Base-by-base conservation (phyloP, 1,140 invertebrate genomes). In the Pissodes strobi region DNA sequence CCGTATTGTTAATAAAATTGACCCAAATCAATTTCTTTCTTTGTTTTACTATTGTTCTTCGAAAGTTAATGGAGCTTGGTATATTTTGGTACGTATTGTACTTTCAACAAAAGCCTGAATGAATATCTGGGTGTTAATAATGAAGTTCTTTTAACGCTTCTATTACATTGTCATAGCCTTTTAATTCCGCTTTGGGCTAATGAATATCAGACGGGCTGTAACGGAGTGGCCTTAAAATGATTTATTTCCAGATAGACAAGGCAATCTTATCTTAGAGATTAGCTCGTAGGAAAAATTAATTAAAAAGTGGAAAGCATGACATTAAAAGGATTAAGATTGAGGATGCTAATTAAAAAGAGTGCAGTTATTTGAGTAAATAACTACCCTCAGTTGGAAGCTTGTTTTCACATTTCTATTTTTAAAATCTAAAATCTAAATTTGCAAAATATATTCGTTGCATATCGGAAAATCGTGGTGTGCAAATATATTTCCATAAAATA, bases 101-200 rank as follows among this genome's bases (percentile, higher is more conserved):
- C 9, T 18, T 21, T 8, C 21, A 46, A 46, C 45, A 46, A 46
- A 21, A 46, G 45, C 45, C 17, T 8, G 21, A 21, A 18, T 13
- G 45, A 43, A 15, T 43, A 43, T 43, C 39, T 21, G 45, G 45
- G 21, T 46, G 45, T 46, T 46, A 46, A 46, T 46, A 46, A 46
- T 46, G 45, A 46, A 46, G 45, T 46, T 46, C 45, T 46, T 46
- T 46, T 46, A 46, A 18, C 8, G 12, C 18, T 46, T 46, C 45
- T 46, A 46, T 46, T 46, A 46, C 45, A 22, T 13, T 46, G 17
- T 46, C 17, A 21, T 18, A 18, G 8, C 21, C 21, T 46, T 46
- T 46, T 46, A 41, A 41, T 41, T 41, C 13, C 38, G n/a, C 38
- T 41, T 41, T 41, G n/a, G 17, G 9, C 38, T 41, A 41, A 41